Evolutionary conservation across 2,797 vertebrate genomes (phyloP), one percentile per base, ranked within the genome.

Genomic region (Ispidina lecontei): DNA sequence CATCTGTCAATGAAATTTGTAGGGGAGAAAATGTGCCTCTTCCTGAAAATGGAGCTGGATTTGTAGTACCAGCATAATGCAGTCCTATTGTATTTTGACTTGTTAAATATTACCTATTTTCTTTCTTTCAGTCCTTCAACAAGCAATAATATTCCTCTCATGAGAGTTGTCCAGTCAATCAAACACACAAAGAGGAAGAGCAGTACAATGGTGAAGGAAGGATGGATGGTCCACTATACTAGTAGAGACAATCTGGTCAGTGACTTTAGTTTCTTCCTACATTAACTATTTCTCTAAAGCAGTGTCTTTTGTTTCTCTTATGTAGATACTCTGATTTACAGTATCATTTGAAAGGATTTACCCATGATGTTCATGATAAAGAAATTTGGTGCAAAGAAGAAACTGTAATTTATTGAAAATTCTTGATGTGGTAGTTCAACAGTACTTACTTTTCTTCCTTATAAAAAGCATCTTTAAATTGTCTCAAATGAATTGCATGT

Each of bases 161-260:
- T 99, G 99, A 96, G 99, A 95, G 98, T 99, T n/a, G 99, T 99
- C 26, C 99, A 99, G 94, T 99, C 99, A 0, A 97, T 99, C 94
- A 99, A 99, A 96, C 99, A 99, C 94, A 99, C 98, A 29, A 99
- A 99, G 97, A 98, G 99, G 98, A 99, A 98, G 98, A 99, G 98
- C 97, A 99, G 99, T 98, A 99, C 97, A n/a, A 98, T 99, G 97
- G 98, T 99, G 97, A 99, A 99, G 97, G 99, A 99, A 96, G 99
- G 99, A 18, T 99, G 99, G 99, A 99, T 99, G 98, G 99, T 99
- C 73, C 99, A 99, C 94, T 99, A 98, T 79, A 99, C 98, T 93
- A 99, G 98, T 97, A 99, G 98, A 95, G 99, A 99, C 89, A 98
- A 98, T 31, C 97, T 99, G 98, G 99, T 99, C 96, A 97, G 98